Evolutionary conservation across 2,888 invertebrate genomes (phyloP), one percentile per base, ranked within the genome.

Genomic region (Brachypterus glaber): DNA sequence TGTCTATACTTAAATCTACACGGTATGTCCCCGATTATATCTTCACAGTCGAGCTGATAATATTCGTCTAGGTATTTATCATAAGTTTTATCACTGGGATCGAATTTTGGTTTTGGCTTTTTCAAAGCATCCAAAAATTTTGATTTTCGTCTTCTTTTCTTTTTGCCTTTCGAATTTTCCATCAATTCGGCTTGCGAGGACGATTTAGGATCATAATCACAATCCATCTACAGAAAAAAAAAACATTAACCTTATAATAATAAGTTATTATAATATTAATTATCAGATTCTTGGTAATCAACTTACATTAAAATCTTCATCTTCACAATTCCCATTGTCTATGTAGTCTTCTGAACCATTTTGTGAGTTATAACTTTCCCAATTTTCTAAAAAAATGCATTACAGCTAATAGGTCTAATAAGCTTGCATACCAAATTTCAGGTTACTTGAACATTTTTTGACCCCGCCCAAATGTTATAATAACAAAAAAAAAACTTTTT

Each of bases 11-110:
- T 92, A 65, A 95, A 98, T 50, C 88, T 72, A 42, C 92, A 93
- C 0, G 91, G 91, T 50, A 85, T 63, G 58, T 95, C 92, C 0
- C 82, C 95, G 33, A 97, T 82, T 34, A 96, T 77, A 63, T 98
- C 97, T 59, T 97, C 97, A 62, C 87, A 97, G 63, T 96, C 91
- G 59, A 96, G 70, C 54, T 84, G 79, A 59, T 96, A 96, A 62
- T 95, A 96, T 63, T 96, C 93, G 54, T 96, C 90, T 59, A 93
- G 78, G 58, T 93, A 93, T 51, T 92, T 74, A 18, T 82, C 77
- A 63, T 89, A 93, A 0, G 81, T 81, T 54, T 71, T 71, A 43
- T 82, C 76, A 40, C 78, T 71, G 0, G 93, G 89, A 62, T 95
- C 76, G 64, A 85, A 95, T 35, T 76, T 72, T 0, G 95, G 95